These are phyloP conservation scores for Petrocephalus schoutedeni DNA, from an alignment of 2,797 vertebrate genomes.

Conservation along the genomic window DNA sequence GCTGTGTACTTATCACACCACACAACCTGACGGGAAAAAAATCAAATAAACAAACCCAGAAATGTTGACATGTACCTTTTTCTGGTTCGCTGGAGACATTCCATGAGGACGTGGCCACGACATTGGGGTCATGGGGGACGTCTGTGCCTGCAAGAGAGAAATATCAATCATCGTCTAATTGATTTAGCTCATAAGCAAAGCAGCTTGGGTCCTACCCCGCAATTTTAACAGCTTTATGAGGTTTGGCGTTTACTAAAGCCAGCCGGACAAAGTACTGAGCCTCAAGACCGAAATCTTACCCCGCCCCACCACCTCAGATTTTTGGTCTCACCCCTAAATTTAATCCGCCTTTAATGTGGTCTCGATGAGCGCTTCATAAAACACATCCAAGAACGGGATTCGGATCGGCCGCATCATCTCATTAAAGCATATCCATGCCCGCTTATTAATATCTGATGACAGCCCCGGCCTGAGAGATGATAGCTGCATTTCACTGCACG, in stretches of 20 bases:
- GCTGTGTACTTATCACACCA: background rate
- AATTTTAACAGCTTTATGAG: background rate
- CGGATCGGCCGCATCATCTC: conserved; percentile 34
- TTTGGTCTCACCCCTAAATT: background rate
- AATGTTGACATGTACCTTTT: conserved; percentile 60
- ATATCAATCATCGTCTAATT: background rate
- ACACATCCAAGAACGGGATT: background rate
- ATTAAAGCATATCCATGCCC: conserved; percentile 40
- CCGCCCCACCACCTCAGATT: background rate
- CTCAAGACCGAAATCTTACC: background rate
- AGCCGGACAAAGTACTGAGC: background rate
- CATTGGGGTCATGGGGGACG: conserved; percentile 67
- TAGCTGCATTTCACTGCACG: conserved; percentile 26
- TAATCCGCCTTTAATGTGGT: background rate
- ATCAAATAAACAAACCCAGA: conserved; percentile 16
- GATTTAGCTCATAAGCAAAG: background rate
- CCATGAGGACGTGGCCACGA: conserved; percentile 77
- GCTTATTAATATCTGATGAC: conserved; percentile 58
- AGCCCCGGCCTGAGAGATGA: conserved; percentile 51
- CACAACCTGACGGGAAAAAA: conserved; percentile 15
- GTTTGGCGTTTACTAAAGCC: background rate
- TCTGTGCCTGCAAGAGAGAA: conserved; percentile 71
- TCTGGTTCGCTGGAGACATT: conserved; percentile 80
- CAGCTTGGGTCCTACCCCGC: background rate
- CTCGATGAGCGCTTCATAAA: background rate